Percentiles rank a stretch among this genome's conserved stretches.
Conservation (phyloP, 2,888 invertebrate species). For the Drosophila suboccidentalis region DNA sequence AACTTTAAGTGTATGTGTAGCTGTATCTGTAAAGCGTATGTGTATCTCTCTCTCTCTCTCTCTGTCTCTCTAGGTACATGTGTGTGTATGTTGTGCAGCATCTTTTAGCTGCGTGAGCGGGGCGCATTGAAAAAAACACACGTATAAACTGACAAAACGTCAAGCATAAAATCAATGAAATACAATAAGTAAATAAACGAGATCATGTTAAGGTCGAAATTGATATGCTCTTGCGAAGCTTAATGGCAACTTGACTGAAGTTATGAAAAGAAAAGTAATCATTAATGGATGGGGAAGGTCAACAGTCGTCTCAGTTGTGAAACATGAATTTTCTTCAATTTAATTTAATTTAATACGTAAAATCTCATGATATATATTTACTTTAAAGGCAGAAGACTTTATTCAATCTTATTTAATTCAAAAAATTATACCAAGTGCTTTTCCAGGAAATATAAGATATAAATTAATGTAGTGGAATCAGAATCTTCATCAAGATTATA, state of each 20-base stretch:
- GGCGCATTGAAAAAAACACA: slow-evolving; percentile 26
- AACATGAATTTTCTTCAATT: background rate
- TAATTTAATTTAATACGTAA: no score
- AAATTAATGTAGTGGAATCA: background rate
- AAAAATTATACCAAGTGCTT: no score
- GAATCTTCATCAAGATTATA: background rate
- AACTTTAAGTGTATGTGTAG: slow-evolving; percentile 49
- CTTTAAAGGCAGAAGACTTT: no score
- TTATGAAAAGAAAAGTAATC: background rate
- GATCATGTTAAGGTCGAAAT: slow-evolving; percentile 39
- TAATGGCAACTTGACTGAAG: background rate
- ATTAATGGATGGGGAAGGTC: background rate
- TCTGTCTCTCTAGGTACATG: slow-evolving; percentile 10
- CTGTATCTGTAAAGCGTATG: slow-evolving; percentile 9
- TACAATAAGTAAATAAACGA: slow-evolving; percentile 43
- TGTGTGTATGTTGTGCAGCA: slow-evolving; percentile 22
- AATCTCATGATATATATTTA: no score
- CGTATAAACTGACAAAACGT: slow-evolving; percentile 38
- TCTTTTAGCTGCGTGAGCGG: slow-evolving; percentile 23
- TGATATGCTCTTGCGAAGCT: slow-evolving; percentile 49
- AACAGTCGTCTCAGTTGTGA: background rate
- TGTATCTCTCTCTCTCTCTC: slow-evolving; percentile 3
- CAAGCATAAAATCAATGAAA: slow-evolving; percentile 60
- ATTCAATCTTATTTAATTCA: no score
- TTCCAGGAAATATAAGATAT: background rate